phyloP scores from a whole-genome alignment of 2,888 invertebrate species.

The Heliconius ismenius region DNA sequence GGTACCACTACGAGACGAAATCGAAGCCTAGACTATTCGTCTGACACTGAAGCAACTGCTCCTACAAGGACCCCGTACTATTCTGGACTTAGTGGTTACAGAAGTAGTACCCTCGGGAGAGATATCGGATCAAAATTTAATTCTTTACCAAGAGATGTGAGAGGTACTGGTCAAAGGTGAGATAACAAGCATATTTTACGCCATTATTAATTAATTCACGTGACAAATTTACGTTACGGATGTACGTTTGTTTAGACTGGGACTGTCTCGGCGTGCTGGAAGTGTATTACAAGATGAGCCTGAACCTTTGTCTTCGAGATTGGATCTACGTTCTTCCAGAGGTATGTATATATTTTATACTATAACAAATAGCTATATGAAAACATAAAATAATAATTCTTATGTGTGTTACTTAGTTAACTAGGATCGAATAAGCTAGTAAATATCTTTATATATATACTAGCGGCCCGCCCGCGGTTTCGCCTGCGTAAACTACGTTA shows the following conservation, averaged over 20 bases:
- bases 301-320: constrained; percentile 73
- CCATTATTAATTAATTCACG: not conserved
- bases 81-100: constrained; percentile 81
- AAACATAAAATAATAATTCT: not conserved
- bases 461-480: too few species aligned
- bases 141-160: constrained; percentile 86
- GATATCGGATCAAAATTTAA: constrained; percentile 87
- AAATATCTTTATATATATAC: too few species aligned
- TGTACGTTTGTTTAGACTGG: constrained; percentile 56
- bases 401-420: not conserved
- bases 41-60: constrained; percentile 96
- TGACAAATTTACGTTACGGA: not conserved
- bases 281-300: constrained; percentile 77
- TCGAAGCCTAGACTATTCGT: constrained; percentile 94
- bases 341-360: constrained; percentile 52
- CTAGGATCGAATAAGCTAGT: too few species aligned
- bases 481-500: too few species aligned
- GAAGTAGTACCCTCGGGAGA: constrained; percentile 78
- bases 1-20: constrained; percentile 86
- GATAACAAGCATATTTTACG: constrained; percentile 5
- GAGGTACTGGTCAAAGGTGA: constrained; percentile 83
- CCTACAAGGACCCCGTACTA: constrained; percentile 89
- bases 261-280: constrained; percentile 70
- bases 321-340: constrained; percentile 79
- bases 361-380: not conserved